Evolutionary conservation across 2,888 invertebrate species (phyloP).

Genomic region (Microplitis deprimator): DNA sequence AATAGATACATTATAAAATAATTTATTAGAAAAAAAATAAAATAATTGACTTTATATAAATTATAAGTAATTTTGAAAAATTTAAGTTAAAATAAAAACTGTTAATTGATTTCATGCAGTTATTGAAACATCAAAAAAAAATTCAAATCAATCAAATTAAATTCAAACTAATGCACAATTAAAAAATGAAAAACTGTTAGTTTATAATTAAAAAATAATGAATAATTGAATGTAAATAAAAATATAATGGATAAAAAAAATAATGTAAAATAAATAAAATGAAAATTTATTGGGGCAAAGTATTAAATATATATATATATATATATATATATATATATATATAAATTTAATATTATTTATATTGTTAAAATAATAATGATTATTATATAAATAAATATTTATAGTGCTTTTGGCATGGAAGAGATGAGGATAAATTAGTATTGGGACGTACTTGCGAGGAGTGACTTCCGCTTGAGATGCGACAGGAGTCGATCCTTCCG

Average conservation of each 20-base stretch:
- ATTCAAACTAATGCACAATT: slow-evolving; percentile 63
- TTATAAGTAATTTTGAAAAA: slow-evolving; percentile 38
- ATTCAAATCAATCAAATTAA: slow-evolving; percentile 65
- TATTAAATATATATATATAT: neutral
- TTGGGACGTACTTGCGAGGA: slow-evolving; percentile 74
- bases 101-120: slow-evolving; percentile 65
- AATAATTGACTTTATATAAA: slow-evolving; percentile 30
- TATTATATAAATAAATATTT: slow-evolving; percentile 9
- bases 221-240: neutral
- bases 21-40: slow-evolving; percentile 25
- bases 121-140: slow-evolving; percentile 64
- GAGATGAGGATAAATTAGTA: slow-evolving; percentile 51
- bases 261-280: neutral
- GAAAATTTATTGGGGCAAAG: neutral
- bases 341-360: neutral
- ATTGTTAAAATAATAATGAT: slow-evolving; percentile 6
- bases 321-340: neutral
- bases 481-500: slow-evolving; percentile 84
- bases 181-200: slow-evolving; percentile 33
- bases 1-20: neutral
- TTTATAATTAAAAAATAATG: neutral
- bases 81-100: slow-evolving; percentile 38
- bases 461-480: slow-evolving; percentile 81
- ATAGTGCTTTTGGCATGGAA: neutral
- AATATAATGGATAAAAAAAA: neutral